Conservation (phyloP, 2,113 vertebrate genomes). For the Leptobrachium leishanense region DNA sequence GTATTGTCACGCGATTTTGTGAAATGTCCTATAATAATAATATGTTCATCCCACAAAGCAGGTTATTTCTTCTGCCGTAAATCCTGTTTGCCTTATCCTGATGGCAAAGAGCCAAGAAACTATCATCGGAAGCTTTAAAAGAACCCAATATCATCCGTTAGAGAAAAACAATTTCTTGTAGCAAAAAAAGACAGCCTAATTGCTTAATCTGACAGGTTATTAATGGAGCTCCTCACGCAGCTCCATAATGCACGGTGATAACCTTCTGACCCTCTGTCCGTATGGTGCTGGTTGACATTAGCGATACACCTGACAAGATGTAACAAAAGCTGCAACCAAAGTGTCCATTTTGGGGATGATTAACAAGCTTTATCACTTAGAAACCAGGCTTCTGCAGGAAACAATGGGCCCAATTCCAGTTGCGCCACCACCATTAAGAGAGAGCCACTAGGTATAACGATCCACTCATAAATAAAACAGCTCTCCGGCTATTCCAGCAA, state of each 20-base stretch:
- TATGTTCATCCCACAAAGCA: not conserved
- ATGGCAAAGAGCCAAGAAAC: constrained; percentile 58
- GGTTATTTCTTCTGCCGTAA: not conserved
- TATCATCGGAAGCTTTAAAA: constrained; percentile 64
- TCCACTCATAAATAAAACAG: no score
- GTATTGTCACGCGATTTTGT: no score
- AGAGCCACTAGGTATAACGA: no score
- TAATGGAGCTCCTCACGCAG: constrained; percentile 67
- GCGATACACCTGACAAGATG: constrained; percentile 51
- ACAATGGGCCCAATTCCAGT: no score
- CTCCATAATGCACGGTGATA: constrained; percentile 75
- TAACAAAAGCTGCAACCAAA: constrained; percentile 59
- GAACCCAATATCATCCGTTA: constrained; percentile 67
- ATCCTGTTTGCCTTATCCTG: constrained; percentile 54
- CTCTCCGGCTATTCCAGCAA: no score
- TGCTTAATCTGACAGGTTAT: constrained; percentile 76
- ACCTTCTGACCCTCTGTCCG: constrained; percentile 65
- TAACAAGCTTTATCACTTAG: constrained; percentile 54
- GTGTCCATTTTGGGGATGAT: constrained; percentile 49
- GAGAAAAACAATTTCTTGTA: constrained; percentile 68
- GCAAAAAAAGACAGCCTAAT: constrained; percentile 71
- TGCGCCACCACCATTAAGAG: no score
- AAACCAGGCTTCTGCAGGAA: no score
- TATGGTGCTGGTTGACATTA: constrained; percentile 62
- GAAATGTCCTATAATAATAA: not conserved